Evolutionary conservation across 23 tunicate species (phyloP).

Genomic region (Phallusia fumigata): DNA sequence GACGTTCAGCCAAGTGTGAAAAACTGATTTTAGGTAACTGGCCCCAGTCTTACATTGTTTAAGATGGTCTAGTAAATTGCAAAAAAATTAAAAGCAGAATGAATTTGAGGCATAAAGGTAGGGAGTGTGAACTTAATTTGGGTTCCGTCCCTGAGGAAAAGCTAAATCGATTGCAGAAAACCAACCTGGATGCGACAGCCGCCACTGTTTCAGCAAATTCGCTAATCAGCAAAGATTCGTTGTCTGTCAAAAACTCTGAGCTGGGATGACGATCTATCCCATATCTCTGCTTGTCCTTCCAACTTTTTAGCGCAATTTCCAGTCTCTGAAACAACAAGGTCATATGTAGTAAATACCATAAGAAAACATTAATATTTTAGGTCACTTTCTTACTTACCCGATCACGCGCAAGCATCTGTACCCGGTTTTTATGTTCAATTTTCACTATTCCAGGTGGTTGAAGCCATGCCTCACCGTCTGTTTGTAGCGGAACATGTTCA

Average conservation of each 20-base stretch:
- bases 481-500: conserved; percentile 89
- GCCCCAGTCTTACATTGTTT: no score
- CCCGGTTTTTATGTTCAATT: conserved; percentile 93
- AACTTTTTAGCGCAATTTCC: conserved; percentile 79
- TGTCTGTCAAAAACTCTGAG: conserved; percentile 55
- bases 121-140: no score
- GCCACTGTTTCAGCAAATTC: conserved; percentile 73
- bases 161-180: no score
- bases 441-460: conserved; percentile 96
- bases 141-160: no score
- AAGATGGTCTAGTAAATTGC: no score
- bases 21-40: no score
- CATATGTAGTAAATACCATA: background rate
- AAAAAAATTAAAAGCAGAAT: background rate
- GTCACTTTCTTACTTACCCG: conserved; percentile 48
- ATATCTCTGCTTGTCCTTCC: conserved; percentile 74
- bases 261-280: background rate
- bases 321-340: conserved; percentile 57
- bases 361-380: no score
- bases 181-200: conserved; percentile 53
- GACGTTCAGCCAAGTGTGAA: no score
- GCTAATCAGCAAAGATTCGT: conserved; percentile 53
- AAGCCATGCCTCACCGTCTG: conserved; percentile 99
- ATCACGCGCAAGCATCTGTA: conserved; percentile 95
- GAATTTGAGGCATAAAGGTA: background rate